phyloP scores from a whole-genome alignment of 2,113 vertebrate genomes.

The Cebus imitator region DNA sequence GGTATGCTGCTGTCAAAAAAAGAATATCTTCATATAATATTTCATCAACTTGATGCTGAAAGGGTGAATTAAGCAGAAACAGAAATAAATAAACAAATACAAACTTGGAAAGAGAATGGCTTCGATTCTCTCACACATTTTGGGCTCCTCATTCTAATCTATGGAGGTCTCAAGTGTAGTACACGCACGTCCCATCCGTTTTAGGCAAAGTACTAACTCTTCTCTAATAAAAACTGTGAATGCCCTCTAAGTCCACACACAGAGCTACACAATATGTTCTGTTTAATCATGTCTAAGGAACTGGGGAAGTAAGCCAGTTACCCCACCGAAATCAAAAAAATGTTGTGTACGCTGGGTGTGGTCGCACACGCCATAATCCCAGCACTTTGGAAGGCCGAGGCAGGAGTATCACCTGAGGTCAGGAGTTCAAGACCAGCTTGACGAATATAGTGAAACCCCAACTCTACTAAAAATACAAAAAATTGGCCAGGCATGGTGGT shows the following conservation, averaged over 20 bases:
- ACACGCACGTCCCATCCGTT: constrained; percentile 66
- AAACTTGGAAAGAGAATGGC: constrained; percentile 57
- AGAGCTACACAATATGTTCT: constrained; percentile 58
- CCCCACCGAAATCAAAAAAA: constrained; percentile 64
- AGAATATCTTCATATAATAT: background rate
- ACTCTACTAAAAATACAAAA: no score
- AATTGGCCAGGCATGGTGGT: no score
- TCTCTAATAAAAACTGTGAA: constrained; percentile 73
- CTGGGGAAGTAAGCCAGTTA: constrained; percentile 59
- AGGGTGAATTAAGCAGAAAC: background rate
- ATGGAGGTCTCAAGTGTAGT: constrained; percentile 51
- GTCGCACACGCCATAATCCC: no score
- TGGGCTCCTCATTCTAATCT: constrained; percentile 71
- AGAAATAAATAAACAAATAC: background rate
- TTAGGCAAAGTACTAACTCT: constrained; percentile 72
- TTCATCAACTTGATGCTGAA: background rate
- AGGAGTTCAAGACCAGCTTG: no score
- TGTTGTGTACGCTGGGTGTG: background rate
- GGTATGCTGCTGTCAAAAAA: background rate
- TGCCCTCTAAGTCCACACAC: constrained; percentile 54
- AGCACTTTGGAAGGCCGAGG: no score
- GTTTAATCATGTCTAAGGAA: constrained; percentile 76
- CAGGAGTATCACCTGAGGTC: no score
- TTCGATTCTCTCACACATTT: constrained; percentile 56
- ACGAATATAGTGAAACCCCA: no score